These are phyloP conservation scores for Tadarida brasiliensis DNA, from an alignment of 2,797 vertebrate species.

Conservation along the genomic window DNA sequence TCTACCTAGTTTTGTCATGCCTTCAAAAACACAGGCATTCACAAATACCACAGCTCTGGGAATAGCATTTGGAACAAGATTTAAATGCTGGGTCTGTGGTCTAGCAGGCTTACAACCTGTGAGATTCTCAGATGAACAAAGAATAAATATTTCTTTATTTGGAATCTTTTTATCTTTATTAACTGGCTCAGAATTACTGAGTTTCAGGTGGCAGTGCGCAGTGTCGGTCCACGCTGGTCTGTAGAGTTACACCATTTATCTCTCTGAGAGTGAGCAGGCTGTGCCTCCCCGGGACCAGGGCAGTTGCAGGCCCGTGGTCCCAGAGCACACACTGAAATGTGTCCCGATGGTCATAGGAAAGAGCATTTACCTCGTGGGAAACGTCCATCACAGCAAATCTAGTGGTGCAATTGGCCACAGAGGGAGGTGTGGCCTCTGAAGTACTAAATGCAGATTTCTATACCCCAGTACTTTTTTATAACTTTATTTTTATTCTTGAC, in stretches of 20 bases:
- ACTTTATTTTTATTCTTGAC: too few relatives aligned
- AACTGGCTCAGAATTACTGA: background rate
- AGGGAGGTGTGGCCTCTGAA: conserved; percentile 62
- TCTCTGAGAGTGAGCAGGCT: background rate
- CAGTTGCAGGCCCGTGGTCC: background rate
- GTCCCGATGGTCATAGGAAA: background rate
- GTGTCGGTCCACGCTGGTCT: background rate
- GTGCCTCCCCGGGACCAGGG: background rate
- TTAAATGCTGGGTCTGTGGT: background rate
- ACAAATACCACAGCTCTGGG: conserved; percentile 40
- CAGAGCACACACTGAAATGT: background rate
- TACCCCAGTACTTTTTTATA: background rate
- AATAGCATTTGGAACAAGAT: conserved; percentile 32
- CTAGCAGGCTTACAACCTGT: conserved; percentile 12
- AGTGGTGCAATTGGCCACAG: conserved; percentile 63
- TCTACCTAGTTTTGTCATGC: conserved; percentile 15
- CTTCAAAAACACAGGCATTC: conserved; percentile 13
- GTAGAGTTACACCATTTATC: conserved; percentile 36
- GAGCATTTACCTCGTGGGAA: background rate
- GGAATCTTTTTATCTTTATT: background rate
- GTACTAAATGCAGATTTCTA: conserved; percentile 27
- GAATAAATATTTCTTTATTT: conserved; percentile 6
- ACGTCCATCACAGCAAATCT: conserved; percentile 42
- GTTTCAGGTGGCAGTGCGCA: background rate
- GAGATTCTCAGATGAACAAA: conserved; percentile 36